A percentile compares a stretch with the other conserved stretches of the same genome.
These are phyloP conservation scores for Schlechtendalia chinensis DNA, from an alignment of 1,140 invertebrate genomes.

Conservation along the genomic window DNA sequence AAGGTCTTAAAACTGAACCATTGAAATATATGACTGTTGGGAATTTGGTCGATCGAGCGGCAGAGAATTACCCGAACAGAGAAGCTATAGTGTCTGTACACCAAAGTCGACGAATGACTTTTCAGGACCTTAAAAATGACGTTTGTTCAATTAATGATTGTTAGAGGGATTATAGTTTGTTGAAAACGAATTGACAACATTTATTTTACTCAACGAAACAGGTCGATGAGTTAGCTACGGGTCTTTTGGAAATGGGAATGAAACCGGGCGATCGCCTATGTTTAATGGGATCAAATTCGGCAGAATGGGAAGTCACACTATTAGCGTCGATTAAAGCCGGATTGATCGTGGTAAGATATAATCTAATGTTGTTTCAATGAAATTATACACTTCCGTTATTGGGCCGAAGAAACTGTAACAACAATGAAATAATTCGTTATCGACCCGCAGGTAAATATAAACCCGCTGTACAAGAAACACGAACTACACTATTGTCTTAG, in stretches of 20 bases:
- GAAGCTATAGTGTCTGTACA: slow-evolving; percentile 53
- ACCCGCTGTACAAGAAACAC: slow-evolving; percentile 74
- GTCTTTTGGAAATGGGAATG: slow-evolving; percentile 74
- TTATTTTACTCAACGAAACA: slow-evolving; percentile 54
- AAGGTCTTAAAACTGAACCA: slow-evolving; percentile 52
- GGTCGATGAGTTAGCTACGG: slow-evolving; percentile 77
- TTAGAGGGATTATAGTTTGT: background rate
- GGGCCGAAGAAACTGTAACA: too few relatives aligned
- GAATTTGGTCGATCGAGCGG: slow-evolving; percentile 55
- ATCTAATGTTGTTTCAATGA: too few relatives aligned
- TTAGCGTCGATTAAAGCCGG: slow-evolving; percentile 79
- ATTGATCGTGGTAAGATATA: slow-evolving; percentile 68
- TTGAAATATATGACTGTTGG: slow-evolving; percentile 55
- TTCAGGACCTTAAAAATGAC: slow-evolving; percentile 16
- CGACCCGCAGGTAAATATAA: slow-evolving; percentile 70
- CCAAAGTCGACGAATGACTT: slow-evolving; percentile 29
- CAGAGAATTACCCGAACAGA: slow-evolving; percentile 54
- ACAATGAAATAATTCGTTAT: too few relatives aligned
- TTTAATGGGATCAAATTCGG: slow-evolving; percentile 83
- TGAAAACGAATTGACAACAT: background rate
- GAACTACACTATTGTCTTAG: slow-evolving; percentile 80
- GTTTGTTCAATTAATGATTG: background rate
- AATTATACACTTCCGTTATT: too few relatives aligned
- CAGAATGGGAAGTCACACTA: slow-evolving; percentile 78
- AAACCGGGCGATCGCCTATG: slow-evolving; percentile 79